These are phyloP conservation scores for Disparrhopalites patrizii DNA, from an alignment of 2,888 invertebrate species.

Conservation along the genomic window DNA sequence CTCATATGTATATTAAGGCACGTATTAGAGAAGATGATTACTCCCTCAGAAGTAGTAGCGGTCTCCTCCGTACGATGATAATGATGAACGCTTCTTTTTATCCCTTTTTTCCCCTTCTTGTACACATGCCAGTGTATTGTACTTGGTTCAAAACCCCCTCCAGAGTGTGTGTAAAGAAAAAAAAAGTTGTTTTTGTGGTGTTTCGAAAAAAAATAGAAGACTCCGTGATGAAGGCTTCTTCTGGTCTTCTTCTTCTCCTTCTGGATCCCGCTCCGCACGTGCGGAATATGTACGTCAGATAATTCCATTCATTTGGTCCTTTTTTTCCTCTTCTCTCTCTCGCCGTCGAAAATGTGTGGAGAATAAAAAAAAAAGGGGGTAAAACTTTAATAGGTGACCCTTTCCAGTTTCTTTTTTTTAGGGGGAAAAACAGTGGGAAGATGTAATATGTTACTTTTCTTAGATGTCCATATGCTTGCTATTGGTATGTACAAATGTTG, in stretches of 20 bases:
- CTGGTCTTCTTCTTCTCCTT: too few relatives aligned
- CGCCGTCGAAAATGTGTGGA: not conserved
- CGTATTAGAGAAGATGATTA: too few relatives aligned
- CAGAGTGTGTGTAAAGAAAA: slow-evolving; percentile 27
- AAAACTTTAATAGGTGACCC: slow-evolving; percentile 5
- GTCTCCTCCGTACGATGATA: too few relatives aligned
- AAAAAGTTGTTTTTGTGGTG: slow-evolving; percentile 27
- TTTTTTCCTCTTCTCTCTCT: not conserved
- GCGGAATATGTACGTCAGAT: slow-evolving; percentile 33
- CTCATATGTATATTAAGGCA: not conserved
- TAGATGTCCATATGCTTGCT: not conserved
- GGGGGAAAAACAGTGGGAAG: not conserved
- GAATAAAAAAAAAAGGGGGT: slow-evolving; percentile 8
- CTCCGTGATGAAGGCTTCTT: slow-evolving; percentile 19
- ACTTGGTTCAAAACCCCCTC: slow-evolving; percentile 25
- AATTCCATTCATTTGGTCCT: not conserved
- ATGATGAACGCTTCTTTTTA: not conserved
- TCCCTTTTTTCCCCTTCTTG: not conserved
- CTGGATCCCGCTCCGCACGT: slow-evolving; percentile 47
- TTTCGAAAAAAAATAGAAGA: slow-evolving; percentile 18
- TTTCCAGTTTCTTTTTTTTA: not conserved
- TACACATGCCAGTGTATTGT: not conserved
- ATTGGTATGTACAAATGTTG: not conserved
- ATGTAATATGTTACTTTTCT: not conserved
- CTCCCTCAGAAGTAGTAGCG: too few relatives aligned